Base-by-base conservation (phyloP, 2,113 vertebrate genomes). In the Oryzias javanicus region DNA sequence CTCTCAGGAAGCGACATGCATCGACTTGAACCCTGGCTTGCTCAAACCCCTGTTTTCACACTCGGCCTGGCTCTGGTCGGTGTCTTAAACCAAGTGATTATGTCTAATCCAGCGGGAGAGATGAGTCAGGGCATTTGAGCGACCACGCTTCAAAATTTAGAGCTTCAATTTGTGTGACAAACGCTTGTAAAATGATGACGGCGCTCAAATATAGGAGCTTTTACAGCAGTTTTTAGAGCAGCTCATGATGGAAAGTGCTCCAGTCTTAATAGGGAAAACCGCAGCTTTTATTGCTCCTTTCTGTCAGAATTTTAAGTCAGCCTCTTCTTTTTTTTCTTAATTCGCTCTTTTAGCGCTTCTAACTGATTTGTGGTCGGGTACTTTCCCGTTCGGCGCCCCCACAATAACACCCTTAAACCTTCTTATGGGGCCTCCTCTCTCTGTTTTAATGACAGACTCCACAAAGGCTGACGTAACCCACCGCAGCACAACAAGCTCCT, bases 381-480 rank as follows among this genome's bases (percentile, higher is more conserved):
- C 77, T 83, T 61, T 81, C 65, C 76, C 60, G 58, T 60, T 51
- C 3, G 29, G 60, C 47, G 46, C 65, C 78, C 59, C 73, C 60
- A 71, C 79, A 79, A 82, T 55, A 83, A 83, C 76, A 82, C 79
- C 76, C 76, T 70, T 44, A 66, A 75, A 64, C 64, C 69, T 14
- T 63, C 60, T 76, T 79, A 76, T n/a, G 67, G 64, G 55, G 56
- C 59, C 51, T 3, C 64, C 81, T 40, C 49, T 64, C 69, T 69
- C 10, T 44, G 68, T 35, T 70, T 64, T 81, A 87, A 88, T 87
- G 74, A 89, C 78, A 87, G 80, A 74, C 72, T 79, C 44, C 54
- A 74, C 81, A 80, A 72, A 70, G 57, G 56, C 24, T 88, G 84
- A 87, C 79, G 78, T 90, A 86, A 90, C 20, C 22, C 7, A 24